phyloP scores from a whole-genome alignment of 2,113 vertebrate species.

The Eleginops maclovinus region DNA sequence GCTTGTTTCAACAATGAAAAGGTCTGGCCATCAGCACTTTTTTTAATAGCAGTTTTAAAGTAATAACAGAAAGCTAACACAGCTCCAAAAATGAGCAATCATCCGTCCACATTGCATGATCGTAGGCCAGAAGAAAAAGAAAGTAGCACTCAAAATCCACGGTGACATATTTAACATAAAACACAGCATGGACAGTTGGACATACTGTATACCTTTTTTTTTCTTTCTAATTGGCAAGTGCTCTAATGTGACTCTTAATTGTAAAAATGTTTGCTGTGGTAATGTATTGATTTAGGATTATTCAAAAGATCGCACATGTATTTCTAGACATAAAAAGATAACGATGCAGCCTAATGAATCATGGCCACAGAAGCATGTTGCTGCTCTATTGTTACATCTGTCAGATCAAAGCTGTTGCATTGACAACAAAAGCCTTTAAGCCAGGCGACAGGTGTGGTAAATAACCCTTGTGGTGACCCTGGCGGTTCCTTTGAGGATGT shows the following conservation, averaged over 20 bases:
- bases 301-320: neutral
- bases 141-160: neutral
- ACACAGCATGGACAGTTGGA: neutral
- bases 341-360: conserved; percentile 9
- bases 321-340: conserved; percentile 4
- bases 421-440: conserved; percentile 52
- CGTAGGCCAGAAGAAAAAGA: neutral
- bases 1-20: conserved; percentile 13
- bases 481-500: conserved; percentile 41
- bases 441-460: conserved; percentile 64
- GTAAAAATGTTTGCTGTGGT: neutral
- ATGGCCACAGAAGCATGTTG: neutral
- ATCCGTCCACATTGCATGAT: neutral
- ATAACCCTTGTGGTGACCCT: conserved; percentile 53
- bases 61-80: neutral
- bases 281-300: neutral
- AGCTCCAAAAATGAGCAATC: neutral
- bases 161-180: neutral
- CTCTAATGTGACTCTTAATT: neutral
- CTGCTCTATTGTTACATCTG: conserved; percentile 21
- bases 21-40: neutral
- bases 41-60: neutral
- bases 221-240: neutral
- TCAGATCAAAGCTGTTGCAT: conserved; percentile 35
- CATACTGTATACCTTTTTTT: neutral